A percentile compares a stretch with the other conserved stretches of the same genome.
Evolutionary conservation across 64 coral and sea anemone genomes (phyloP).

Genomic region (Dendronephthya gigantea): DNA sequence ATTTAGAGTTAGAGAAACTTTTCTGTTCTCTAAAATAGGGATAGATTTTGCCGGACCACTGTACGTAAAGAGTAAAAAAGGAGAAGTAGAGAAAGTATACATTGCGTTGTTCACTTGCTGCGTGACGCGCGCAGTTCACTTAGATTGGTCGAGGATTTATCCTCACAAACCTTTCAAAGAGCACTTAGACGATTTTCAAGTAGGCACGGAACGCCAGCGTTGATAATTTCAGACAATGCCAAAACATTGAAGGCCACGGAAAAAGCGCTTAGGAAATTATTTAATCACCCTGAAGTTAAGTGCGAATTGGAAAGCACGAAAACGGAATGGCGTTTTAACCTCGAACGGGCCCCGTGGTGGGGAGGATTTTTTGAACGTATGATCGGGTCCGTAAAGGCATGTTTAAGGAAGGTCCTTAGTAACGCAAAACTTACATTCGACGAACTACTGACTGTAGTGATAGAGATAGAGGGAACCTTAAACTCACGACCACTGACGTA

Average conservation of each 20-base stretch:
- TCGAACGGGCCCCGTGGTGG: neutral
- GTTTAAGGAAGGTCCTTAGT: neutral
- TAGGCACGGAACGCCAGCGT: neutral
- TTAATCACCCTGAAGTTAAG: neutral
- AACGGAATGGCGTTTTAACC: neutral
- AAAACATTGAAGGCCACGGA: neutral
- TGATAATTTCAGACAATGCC: neutral
- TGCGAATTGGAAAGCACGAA: neutral
- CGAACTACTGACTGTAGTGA: neutral
- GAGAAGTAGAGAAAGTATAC: neutral
- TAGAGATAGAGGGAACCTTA: neutral
- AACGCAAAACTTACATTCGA: neutral
- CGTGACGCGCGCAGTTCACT: neutral
- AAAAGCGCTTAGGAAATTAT: neutral
- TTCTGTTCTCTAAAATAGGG: conserved; percentile 6
- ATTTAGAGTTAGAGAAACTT: neutral
- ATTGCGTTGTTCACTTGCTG: neutral
- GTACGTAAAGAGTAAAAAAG: neutral
- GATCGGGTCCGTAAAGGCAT: neutral
- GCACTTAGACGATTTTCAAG: neutral
- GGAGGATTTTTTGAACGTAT: neutral
- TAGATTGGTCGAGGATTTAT: neutral
- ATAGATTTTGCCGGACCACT: conserved; percentile 11
- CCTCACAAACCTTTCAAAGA: neutral
- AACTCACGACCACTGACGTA: neutral